Base-by-base conservation (phyloP, 2,113 vertebrate species). In the Mixornis gularis region DNA sequence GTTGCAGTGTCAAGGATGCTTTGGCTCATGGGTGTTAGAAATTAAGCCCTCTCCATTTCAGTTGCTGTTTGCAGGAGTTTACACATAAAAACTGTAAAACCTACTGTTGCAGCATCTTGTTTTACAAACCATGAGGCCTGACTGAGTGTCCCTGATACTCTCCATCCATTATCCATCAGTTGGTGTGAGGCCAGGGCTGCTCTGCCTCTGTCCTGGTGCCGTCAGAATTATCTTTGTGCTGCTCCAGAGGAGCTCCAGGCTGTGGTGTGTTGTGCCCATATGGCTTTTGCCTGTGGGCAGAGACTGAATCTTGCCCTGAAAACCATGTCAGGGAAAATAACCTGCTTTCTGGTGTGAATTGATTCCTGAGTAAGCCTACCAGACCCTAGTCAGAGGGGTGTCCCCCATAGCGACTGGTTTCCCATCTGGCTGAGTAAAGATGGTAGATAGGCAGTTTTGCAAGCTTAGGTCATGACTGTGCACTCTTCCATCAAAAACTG, bases 391-490 rank as follows among this genome's bases (percentile, higher is more conserved):
- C n/a, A 26, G 27, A 80, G 32, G 5, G 3, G 8, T 38, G 17
- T 68, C 7, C 11, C 38, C 10, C 2, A 5, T 10, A 18, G 30
- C 0, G 0, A 7, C 2, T 73, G 1, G 15, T n/a, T 70, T 90
- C 40, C 26, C 19, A 16, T 51, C 43, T 66, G 86, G 20, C 46
- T 69, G 40, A 72, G 8, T 26, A 25, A 85, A 72, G n/a, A 36
- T 5, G 27, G 32, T n/a, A 71, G n/a, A 26, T 25, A 70, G 77
- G 41, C 36, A 49, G 25, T 7, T 9, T 34, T 84, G 70, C 30
- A 55, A 63, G 16, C 1, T 0, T 3, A 51, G 38, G 40, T 64
- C 11, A 10, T 60, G 27, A 20, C 12, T n/a, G 2, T 18, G 46
- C 46, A 12, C 38, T 69, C 6, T 15, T 91, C 36, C 38, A 80